Evolutionary conservation across 1,140 invertebrate genomes (phyloP), one percentile per base, ranked within the genome.

Genomic region (Stegodyphus mimosarum): DNA sequence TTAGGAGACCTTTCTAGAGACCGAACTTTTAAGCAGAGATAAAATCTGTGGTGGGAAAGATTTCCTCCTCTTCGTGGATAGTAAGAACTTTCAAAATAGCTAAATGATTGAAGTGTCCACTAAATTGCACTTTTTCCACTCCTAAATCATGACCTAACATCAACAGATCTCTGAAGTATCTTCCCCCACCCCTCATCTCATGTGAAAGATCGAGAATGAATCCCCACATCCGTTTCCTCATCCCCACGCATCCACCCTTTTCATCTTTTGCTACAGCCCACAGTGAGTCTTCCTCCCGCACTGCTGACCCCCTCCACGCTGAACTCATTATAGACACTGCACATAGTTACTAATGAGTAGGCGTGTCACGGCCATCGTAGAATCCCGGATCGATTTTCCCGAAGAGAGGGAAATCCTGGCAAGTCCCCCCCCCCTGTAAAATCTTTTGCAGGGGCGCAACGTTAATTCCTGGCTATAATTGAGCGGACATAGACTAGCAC

Each of bases 321-420:
- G 13, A 74, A 74, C 76, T 78, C 76, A 69, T 81, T 83, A 74
- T 83, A 83, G 80, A 83, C 80, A 83, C 80, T 83, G 72, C 78
- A 80, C 80, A 83, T 64, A 74, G 80, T 55, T 73, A 83, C 80
- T 83, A 83, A 83, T 83, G 80, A 83, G 80, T 10, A 83, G 80
- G 80, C 80, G 80, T 73, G 80, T 74, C 80, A 74, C 71, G 72
- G 78, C 67, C 63, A 71, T 71, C 78, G n/a, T 52, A 67, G 55
- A 17, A 6, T 10, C 69, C 49, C 10, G 69, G 69, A 71, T 71
- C 69, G 69, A 71, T 71, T 49, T 49, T 48, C 10, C 15, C 10
- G 7, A 9, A 17, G 18, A 53, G 55, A 52, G 74, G 55, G 33
- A 55, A n/a, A 69, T 10, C 10, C 33, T 33, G 33, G 33, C 33